These are phyloP conservation scores for Ophion costatus DNA, from an alignment of 2,888 invertebrate species.

Conservation along the genomic window DNA sequence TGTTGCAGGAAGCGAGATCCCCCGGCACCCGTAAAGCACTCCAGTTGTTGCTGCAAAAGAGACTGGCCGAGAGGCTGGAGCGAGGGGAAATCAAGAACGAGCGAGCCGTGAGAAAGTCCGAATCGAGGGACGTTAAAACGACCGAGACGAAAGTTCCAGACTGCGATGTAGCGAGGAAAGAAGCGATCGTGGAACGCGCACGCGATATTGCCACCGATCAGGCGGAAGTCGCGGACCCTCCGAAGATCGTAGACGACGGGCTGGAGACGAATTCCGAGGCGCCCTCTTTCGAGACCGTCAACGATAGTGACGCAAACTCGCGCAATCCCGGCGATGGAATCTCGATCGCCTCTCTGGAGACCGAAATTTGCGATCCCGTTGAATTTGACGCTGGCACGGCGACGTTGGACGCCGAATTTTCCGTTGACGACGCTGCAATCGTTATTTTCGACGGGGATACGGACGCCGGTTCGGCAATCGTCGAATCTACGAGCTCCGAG, in stretches of 20 bases:
- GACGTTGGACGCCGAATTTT: conserved; percentile 26
- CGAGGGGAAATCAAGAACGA: neutral
- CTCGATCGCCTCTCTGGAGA: neutral
- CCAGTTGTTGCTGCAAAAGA: conserved; percentile 37
- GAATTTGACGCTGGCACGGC: conserved; percentile 11
- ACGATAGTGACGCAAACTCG: neutral
- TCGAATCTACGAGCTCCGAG: conserved; percentile 12
- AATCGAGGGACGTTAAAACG: neutral
- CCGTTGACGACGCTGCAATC: neutral
- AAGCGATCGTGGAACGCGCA: neutral
- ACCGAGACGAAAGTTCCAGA: neutral
- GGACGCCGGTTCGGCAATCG: conserved; percentile 1
- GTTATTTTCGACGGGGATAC: conserved; percentile 41
- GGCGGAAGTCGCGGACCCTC: neutral
- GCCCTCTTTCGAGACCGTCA: conserved; percentile 15
- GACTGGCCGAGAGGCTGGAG: neutral
- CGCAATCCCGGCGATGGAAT: neutral
- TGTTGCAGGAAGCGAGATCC: conserved; percentile 40
- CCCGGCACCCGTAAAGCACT: conserved; percentile 34
- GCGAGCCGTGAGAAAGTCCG: conserved; percentile 1
- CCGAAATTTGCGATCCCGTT: neutral
- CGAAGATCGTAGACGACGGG: neutral
- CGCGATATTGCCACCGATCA: neutral
- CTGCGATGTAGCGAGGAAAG: neutral
- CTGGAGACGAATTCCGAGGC: neutral